Evolutionary conservation across 2,113 vertebrate species (phyloP).

Genomic region (Rhinichthys klamathensis): DNA sequence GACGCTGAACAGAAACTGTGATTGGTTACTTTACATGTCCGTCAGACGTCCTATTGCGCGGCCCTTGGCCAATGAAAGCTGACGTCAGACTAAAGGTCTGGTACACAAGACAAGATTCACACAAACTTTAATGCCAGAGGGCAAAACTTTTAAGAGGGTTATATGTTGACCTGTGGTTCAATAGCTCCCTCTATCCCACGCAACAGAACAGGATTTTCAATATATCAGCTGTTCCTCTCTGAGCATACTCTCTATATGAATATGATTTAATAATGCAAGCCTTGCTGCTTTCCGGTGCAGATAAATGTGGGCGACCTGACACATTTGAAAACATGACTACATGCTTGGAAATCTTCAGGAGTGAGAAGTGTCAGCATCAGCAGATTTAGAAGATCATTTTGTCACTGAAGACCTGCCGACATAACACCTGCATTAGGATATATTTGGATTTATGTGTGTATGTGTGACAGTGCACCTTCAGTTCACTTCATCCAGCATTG

Average conservation of each 20-base stretch:
- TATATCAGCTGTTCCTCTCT: not conserved
- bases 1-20: no score
- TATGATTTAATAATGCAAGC: not conserved
- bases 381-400: conserved; percentile 4
- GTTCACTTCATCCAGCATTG: conserved; percentile 7
- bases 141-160: not conserved
- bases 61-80: no score
- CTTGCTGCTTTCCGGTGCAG: not conserved
- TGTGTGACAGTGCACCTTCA: conserved; percentile 31
- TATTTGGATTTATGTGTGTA: conserved; percentile 29
- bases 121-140: not conserved
- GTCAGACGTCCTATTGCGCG: no score
- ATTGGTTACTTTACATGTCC: no score
- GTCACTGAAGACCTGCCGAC: conserved; percentile 9
- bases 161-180: not conserved
- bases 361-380: conserved; percentile 8
- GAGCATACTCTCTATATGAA: not conserved
- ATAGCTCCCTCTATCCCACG: not conserved
- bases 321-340: conserved; percentile 1
- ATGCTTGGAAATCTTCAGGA: not conserved
- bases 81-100: no score
- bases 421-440: conserved; percentile 33
- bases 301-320: not conserved
- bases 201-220: not conserved
- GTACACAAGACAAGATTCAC: not conserved